Evolutionary conservation across 2,888 invertebrate genomes (phyloP).

Genomic region (Diaperis boleti): DNA sequence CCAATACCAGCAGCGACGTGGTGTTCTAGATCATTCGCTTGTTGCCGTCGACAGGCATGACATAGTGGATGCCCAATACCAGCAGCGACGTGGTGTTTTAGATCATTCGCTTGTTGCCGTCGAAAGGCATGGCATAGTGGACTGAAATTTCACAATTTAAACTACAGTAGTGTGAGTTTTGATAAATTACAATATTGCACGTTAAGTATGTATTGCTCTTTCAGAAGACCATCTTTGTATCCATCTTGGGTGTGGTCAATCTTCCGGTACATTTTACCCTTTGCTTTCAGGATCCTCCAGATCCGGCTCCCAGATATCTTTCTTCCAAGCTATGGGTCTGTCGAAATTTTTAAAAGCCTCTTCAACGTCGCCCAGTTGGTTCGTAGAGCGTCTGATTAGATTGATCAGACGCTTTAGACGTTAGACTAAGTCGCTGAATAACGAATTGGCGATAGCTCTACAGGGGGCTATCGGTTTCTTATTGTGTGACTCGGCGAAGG

Average conservation of each 20-base stretch:
- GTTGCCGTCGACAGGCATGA: too few species aligned
- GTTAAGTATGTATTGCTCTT: slow-evolving; percentile 78
- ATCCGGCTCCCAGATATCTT: slow-evolving; percentile 84
- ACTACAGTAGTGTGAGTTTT: slow-evolving; percentile 47
- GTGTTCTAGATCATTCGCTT: too few species aligned
- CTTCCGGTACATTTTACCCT: slow-evolving; percentile 94
- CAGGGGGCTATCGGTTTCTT: slow-evolving; percentile 88
- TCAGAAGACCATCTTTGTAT: slow-evolving; percentile 80
- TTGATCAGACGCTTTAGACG: slow-evolving; percentile 65
- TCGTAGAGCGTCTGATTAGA: slow-evolving; percentile 84
- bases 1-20: slow-evolving; percentile 91
- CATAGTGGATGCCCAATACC: slow-evolving; percentile 97
- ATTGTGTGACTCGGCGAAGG: slow-evolving; percentile 73
- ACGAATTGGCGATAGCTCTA: slow-evolving; percentile 98
- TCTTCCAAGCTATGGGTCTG: slow-evolving; percentile 89
- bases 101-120: slow-evolving; percentile 94
- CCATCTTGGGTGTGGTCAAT: slow-evolving; percentile 77
- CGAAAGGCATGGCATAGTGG: slow-evolving; percentile 92
- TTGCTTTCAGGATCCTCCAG: slow-evolving; percentile 78
- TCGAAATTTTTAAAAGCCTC: slow-evolving; percentile 75
- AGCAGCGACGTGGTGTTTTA: slow-evolving; percentile 97
- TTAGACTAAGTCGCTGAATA: slow-evolving; percentile 82
- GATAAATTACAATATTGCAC: slow-evolving; percentile 80
- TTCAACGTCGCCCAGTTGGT: slow-evolving; percentile 74
- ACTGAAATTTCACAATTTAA: slow-evolving; percentile 70